phyloP scores from a whole-genome alignment of 2,113 vertebrate species.

The Pelecanoides urinatrix region DNA sequence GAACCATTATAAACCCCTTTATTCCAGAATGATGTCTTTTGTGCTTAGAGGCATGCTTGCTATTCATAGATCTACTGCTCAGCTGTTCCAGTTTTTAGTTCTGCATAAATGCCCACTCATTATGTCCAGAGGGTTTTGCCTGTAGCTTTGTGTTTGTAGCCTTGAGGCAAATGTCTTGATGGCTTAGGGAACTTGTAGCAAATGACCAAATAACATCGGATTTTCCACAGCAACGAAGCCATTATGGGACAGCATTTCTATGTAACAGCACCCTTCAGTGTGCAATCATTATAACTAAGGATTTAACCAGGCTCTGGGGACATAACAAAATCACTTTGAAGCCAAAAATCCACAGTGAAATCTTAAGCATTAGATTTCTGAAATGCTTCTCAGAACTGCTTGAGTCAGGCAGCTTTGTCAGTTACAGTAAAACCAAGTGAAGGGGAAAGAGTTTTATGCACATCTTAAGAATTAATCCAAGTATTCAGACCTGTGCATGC shows the following conservation, averaged over 20 bases:
- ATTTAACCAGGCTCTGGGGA: constrained; percentile 63
- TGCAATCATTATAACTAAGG: constrained; percentile 71
- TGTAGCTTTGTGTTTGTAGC: constrained; percentile 76
- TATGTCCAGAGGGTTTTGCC: constrained; percentile 76
- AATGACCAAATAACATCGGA: constrained; percentile 75
- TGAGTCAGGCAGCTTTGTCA: constrained; percentile 40
- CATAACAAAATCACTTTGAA: constrained; percentile 67
- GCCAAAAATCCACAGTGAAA: constrained; percentile 57
- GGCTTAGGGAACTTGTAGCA: constrained; percentile 68
- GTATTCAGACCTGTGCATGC: background rate
- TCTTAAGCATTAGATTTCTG: constrained; percentile 48
- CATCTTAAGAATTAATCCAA: constrained; percentile 1
- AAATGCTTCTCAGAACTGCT: constrained; percentile 14
- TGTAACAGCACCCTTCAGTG: constrained; percentile 74
- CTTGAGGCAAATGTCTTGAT: constrained; percentile 78
- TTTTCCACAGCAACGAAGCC: constrained; percentile 77
- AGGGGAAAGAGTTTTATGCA: constrained; percentile 2
- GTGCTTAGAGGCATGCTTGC: constrained; percentile 71
- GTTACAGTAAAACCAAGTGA: constrained; percentile 29
- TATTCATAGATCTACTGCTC: constrained; percentile 75
- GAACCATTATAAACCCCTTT: constrained; percentile 68
- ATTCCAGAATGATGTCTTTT: constrained; percentile 67
- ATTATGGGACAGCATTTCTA: constrained; percentile 75
- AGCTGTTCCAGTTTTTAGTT: constrained; percentile 79
- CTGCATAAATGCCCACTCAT: constrained; percentile 78